A percentile compares a stretch with the other conserved stretches of the same genome.
These are phyloP conservation scores for Pyrrhia umbra DNA, from an alignment of 2,888 invertebrate genomes.

Conservation along the genomic window DNA sequence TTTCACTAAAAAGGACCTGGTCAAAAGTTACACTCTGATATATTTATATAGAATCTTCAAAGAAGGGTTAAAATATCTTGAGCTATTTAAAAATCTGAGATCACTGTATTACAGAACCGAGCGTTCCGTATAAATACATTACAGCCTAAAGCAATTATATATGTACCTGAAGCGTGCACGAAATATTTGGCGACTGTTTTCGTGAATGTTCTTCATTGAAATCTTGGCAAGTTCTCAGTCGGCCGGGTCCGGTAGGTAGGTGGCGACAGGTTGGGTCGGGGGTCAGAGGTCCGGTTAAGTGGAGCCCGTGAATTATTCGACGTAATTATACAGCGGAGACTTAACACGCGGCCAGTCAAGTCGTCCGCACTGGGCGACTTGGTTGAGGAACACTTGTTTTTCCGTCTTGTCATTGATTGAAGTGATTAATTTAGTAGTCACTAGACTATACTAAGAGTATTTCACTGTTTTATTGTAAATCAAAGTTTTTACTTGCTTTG, in stretches of 20 bases:
- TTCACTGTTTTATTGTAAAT: background rate
- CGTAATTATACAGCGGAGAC: constrained; percentile 84
- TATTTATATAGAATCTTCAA: background rate
- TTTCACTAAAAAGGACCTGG: too few relatives aligned
- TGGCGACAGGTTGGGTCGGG: constrained; percentile 75
- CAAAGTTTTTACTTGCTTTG: background rate
- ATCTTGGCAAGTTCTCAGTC: constrained; percentile 42
- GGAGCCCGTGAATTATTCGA: constrained; percentile 77
- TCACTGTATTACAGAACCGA: background rate
- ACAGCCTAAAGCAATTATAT: constrained; percentile 1
- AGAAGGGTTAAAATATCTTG: background rate
- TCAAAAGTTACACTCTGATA: too few relatives aligned
- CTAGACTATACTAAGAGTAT: too few relatives aligned
- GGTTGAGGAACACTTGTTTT: background rate
- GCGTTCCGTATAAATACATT: background rate
- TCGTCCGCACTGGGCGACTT: constrained; percentile 65
- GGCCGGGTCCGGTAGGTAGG: constrained; percentile 47
- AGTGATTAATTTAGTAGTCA: background rate
- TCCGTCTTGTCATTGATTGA: background rate
- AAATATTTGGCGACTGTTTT: constrained; percentile 22
- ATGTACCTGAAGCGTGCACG: constrained; percentile 7
- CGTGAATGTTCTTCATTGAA: constrained; percentile 26
- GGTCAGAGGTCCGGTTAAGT: constrained; percentile 68
- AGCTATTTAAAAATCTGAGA: background rate
- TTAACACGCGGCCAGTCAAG: constrained; percentile 82